Percentiles rank a stretch among this genome's conserved stretches.
Conservation (phyloP, 2,888 invertebrate species). For the Arrhopalites spinosus region DNA sequence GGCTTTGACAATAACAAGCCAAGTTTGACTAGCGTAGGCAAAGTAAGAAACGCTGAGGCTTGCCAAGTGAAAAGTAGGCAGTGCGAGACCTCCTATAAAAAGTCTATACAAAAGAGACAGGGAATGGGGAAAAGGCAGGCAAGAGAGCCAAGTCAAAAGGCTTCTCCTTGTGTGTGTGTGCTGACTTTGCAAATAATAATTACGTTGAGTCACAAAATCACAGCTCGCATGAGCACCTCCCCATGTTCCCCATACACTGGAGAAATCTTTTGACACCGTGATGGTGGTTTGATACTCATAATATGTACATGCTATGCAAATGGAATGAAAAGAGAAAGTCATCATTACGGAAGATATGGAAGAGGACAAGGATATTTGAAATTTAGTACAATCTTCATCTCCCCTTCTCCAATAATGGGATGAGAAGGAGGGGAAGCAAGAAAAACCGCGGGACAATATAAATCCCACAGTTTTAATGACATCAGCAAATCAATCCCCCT, state of each 20-base stretch:
- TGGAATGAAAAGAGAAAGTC: too few relatives aligned
- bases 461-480: slow-evolving; percentile 27
- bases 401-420: too few relatives aligned
- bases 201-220: slow-evolving; percentile 25
- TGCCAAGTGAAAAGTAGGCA: background rate
- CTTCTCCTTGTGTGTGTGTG: slow-evolving; percentile 2
- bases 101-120: background rate
- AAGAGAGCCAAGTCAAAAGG: background rate
- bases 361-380: too few relatives aligned
- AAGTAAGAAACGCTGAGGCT: slow-evolving; percentile 8
- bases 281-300: too few relatives aligned
- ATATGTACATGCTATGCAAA: too few relatives aligned
- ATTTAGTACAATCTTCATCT: too few relatives aligned
- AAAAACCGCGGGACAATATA: slow-evolving; percentile 19
- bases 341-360: too few relatives aligned
- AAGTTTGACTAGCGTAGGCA: slow-evolving; percentile 10
- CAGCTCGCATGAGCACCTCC: slow-evolving; percentile 30
- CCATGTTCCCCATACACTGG: too few relatives aligned
- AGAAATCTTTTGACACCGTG: too few relatives aligned
- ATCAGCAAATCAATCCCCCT: slow-evolving; percentile 28
- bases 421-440: background rate
- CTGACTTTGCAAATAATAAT: slow-evolving; percentile 34
- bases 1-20: background rate
- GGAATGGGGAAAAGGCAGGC: background rate
- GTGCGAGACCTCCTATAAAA: too few relatives aligned